These are phyloP conservation scores for Drosophila setosimentum DNA, from an alignment of 2,888 invertebrate genomes.

Conservation along the genomic window DNA sequence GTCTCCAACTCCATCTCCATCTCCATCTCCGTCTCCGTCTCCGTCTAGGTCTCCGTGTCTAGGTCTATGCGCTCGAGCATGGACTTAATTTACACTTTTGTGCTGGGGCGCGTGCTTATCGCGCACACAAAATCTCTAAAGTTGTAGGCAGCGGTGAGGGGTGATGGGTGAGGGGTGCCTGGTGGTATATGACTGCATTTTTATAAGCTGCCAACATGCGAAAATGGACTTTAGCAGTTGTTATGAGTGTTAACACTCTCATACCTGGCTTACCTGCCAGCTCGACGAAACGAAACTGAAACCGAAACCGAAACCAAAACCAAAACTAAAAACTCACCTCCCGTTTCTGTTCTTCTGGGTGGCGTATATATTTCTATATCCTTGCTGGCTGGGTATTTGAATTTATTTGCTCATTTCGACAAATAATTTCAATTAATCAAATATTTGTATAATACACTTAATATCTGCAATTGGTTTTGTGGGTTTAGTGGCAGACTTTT, in stretches of 20 bases:
- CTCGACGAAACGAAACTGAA: constrained; percentile 49
- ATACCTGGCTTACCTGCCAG: constrained; percentile 56
- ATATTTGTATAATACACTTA: background rate
- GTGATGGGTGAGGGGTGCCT: constrained; percentile 1
- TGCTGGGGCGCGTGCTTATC: constrained; percentile 80
- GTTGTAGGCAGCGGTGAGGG: constrained; percentile 40
- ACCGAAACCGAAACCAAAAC: constrained; percentile 43
- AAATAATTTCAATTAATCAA: background rate
- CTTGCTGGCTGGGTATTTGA: background rate
- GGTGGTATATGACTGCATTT: constrained; percentile 72
- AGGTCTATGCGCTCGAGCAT: constrained; percentile 52
- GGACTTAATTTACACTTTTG: constrained; percentile 82
- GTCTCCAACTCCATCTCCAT: constrained; percentile 8
- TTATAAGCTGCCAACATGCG: constrained; percentile 84
- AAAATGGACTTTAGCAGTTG: constrained; percentile 82
- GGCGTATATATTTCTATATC: background rate
- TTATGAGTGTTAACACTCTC: constrained; percentile 82
- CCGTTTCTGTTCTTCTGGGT: constrained; percentile 4
- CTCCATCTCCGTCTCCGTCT: constrained; percentile 11
- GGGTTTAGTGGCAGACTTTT: too few species aligned
- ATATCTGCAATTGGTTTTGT: background rate
- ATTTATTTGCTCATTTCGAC: background rate
- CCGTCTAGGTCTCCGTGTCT: constrained; percentile 38
- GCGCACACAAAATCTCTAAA: constrained; percentile 77
- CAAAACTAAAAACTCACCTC: constrained; percentile 39